Percentiles rank a stretch among this genome's conserved stretches.
These are phyloP conservation scores for Papilio protenor DNA, from an alignment of 2,888 invertebrate species.

Conservation along the genomic window DNA sequence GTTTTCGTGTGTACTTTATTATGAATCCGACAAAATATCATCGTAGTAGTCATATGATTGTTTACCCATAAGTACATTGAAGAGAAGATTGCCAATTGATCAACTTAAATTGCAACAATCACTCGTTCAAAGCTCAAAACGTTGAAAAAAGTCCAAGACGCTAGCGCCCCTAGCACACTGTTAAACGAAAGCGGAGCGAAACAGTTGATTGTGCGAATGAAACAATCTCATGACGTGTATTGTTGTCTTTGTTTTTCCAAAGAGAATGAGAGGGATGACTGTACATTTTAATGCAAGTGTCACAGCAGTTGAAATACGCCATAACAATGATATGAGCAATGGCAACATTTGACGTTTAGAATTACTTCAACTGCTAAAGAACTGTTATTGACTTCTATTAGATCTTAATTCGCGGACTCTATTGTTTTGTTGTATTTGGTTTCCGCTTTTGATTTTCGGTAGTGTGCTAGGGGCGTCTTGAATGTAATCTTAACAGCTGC, in stretches of 20 bases:
- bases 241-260: background rate
- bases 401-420: background rate
- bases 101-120: constrained; percentile 7
- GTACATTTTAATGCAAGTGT: background rate
- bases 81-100: background rate
- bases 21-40: background rate
- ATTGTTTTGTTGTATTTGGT: background rate
- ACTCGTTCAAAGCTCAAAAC: constrained; percentile 5
- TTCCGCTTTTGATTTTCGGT: background rate
- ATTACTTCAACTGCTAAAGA: no score
- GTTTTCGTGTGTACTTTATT: background rate
- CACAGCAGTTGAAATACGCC: no score
- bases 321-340: no score
- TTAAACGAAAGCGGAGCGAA: no score
- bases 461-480: background rate
- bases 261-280: background rate
- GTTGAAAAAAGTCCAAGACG: constrained; percentile 4
- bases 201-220: background rate
- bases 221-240: background rate
- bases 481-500: background rate
- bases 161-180: background rate
- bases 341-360: no score
- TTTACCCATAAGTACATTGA: background rate
- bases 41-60: background rate
- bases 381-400: background rate